Conservation (phyloP, 2,888 invertebrate species). For the Spilarctia lutea region DNA sequence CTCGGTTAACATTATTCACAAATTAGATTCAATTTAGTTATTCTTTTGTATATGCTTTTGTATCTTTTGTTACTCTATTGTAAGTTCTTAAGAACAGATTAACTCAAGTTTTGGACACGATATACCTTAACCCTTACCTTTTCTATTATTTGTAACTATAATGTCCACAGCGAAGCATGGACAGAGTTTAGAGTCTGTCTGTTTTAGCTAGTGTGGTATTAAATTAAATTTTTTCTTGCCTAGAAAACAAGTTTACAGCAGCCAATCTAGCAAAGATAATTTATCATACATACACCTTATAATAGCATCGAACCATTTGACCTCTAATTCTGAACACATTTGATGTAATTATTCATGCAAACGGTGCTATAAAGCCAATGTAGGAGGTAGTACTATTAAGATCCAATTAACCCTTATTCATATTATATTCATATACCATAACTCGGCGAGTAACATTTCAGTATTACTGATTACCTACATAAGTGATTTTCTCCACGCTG, state of each 20-base stretch:
- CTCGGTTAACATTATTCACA: not conserved
- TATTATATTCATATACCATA: conserved; percentile 36
- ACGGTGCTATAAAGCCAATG: conserved; percentile 32
- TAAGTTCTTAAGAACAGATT: no score
- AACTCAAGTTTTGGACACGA: no score
- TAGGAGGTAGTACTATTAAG: conserved; percentile 25
- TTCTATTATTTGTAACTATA: no score
- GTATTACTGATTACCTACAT: not conserved
- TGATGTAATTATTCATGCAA: conserved; percentile 42
- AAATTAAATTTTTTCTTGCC: no score
- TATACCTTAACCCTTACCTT: no score
- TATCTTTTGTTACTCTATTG: no score
- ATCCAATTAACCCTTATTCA: conserved; percentile 39
- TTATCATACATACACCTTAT: not conserved
- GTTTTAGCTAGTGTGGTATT: no score
- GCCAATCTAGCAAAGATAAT: not conserved
- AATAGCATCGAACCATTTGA: not conserved
- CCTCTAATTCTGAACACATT: conserved; percentile 3
- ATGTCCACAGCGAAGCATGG: no score
- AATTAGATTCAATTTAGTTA: not conserved
- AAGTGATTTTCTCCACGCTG: not conserved
- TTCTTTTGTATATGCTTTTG: not conserved
- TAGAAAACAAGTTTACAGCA: not conserved
- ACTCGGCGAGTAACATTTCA: not conserved
- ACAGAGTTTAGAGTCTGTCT: no score